Evolutionary conservation across 1,140 invertebrate species (phyloP).

Genomic region (Drosophila bocqueti): DNA sequence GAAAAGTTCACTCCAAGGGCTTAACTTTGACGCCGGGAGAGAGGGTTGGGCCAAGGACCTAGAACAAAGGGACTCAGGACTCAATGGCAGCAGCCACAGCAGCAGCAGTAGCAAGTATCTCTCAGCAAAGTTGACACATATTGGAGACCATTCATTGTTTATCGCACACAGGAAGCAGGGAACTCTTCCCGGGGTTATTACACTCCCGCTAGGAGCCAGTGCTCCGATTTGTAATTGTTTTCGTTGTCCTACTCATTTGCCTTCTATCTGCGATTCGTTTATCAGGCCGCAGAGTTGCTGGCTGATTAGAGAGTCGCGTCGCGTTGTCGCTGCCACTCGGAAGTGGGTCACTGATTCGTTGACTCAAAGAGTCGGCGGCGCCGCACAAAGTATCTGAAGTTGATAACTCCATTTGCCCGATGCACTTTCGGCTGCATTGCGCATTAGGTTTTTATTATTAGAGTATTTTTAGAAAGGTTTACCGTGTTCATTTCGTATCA

Average conservation of each 20-base stretch:
- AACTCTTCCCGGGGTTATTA: slow-evolving; percentile 47
- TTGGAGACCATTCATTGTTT: slow-evolving; percentile 53
- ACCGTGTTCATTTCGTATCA: slow-evolving; percentile 30
- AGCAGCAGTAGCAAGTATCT: slow-evolving; percentile 7
- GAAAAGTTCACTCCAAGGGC: slow-evolving; percentile 17
- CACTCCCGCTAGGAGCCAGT: slow-evolving; percentile 36
- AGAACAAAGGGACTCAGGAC: slow-evolving; percentile 25
- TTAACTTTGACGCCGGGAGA: background rate
- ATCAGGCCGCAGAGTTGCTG: slow-evolving; percentile 44
- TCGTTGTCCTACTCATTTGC: slow-evolving; percentile 20
- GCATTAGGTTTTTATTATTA: slow-evolving; percentile 14
- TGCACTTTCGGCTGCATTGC: slow-evolving; percentile 45
- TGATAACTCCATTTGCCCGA: slow-evolving; percentile 35
- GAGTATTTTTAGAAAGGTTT: slow-evolving; percentile 13
- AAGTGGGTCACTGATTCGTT: slow-evolving; percentile 66
- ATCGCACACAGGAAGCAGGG: slow-evolving; percentile 48
- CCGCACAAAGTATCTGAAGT: slow-evolving; percentile 51
- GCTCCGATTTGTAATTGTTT: slow-evolving; percentile 32
- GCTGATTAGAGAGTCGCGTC: slow-evolving; percentile 61
- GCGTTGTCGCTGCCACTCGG: slow-evolving; percentile 36
- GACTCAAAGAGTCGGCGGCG: slow-evolving; percentile 49
- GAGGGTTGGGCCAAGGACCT: slow-evolving; percentile 35
- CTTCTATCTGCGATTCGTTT: slow-evolving; percentile 37
- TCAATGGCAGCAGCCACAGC: slow-evolving; percentile 29
- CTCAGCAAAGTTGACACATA: slow-evolving; percentile 51